phyloP scores from a whole-genome alignment of 2,888 invertebrate genomes.

The Ectemnius continuus region DNA sequence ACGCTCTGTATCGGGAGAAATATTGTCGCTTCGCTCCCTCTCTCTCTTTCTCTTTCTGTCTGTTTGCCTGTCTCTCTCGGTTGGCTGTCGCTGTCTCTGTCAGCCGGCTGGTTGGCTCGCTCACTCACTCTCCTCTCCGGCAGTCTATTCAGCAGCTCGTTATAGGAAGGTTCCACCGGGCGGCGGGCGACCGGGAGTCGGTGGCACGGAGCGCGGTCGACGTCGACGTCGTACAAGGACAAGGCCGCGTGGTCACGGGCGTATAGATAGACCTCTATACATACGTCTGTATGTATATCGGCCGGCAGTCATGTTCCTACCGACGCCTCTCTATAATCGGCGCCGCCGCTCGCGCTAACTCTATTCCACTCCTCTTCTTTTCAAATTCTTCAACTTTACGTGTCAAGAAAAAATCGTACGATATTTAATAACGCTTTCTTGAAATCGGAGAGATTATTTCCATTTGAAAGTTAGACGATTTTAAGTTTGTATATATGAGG shows the following conservation, averaged over 20 bases:
- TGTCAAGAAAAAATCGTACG: too few species aligned
- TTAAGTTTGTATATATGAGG: too few species aligned
- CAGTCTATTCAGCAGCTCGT: slow-evolving; percentile 18
- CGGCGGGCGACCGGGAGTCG: slow-evolving; percentile 55
- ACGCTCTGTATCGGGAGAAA: too few species aligned
- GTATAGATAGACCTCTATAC: slow-evolving; percentile 22
- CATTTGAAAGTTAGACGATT: too few species aligned
- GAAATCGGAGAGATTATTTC: too few species aligned
- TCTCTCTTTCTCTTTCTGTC: slow-evolving; percentile 16
- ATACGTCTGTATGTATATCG: slow-evolving; percentile 49
- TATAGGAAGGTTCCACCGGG: slow-evolving; percentile 62
- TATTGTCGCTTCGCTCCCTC: slow-evolving; percentile 17
- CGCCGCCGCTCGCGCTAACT: not conserved
- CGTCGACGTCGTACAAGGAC: slow-evolving; percentile 72
- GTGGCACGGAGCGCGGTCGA: slow-evolving; percentile 60
- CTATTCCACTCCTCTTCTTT: not conserved
- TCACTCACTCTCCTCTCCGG: not conserved
- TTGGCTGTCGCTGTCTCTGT: not conserved
- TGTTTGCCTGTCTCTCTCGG: not conserved
- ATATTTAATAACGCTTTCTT: too few species aligned
- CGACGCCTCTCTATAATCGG: slow-evolving; percentile 30
- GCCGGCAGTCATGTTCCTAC: slow-evolving; percentile 46
- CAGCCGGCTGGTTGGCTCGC: not conserved
- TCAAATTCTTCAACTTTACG: too few species aligned
- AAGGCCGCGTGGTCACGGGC: slow-evolving; percentile 76